Base-by-base conservation (phyloP, 1,140 invertebrate genomes). In the Rhopalosiphum padi region DNA sequence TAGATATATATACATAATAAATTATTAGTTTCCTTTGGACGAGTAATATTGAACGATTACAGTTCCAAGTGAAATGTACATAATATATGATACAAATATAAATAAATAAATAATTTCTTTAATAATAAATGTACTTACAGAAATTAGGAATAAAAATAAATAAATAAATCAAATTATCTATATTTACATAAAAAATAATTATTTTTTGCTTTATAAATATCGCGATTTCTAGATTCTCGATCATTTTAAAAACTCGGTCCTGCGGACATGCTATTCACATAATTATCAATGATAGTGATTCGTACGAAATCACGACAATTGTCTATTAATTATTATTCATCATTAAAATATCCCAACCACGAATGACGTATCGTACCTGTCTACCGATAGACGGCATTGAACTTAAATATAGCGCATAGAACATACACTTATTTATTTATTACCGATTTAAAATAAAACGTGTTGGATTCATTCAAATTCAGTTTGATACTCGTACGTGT, bases 401-500 rank as follows among this genome's bases (percentile, higher is more conserved):
- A 30, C 11, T 1, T 53, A 23, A 53, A 53, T 23, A 53, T 22
- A 53, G 22, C 9, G 22, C 5, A 23, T n/a, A n/a, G 60, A 68
- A 15, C 60, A 0, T n/a, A 68, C 3, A 68, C 0, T 68, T 68
- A 68, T 41, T 41, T 41, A 41, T 41, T 41, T 41, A 41, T 41
- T 18, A n/a, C 11, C 15, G n/a, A n/a, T 77, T 77, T 77, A 18
- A 83, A 37, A 23, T 6, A 2, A 83, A n/a, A 18, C 35, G 8
- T 30, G 23, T 89, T 7, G 48, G 87, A 41, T 41, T 92, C 48
- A 93, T 43, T 93, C 48, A 82, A 93, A 93, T 93, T 93, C 91
- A 93, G 91, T 93, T 85, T 93, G 91, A 93, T 93, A 93, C 91
- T 93, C 91, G 91, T 93, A 93, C 46, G 91, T 93, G 51, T 93